A percentile compares a stretch with the other conserved stretches of the same genome.
phyloP scores from a whole-genome alignment of 1,140 invertebrate genomes.

The Leptestheria dahalacensis region DNA sequence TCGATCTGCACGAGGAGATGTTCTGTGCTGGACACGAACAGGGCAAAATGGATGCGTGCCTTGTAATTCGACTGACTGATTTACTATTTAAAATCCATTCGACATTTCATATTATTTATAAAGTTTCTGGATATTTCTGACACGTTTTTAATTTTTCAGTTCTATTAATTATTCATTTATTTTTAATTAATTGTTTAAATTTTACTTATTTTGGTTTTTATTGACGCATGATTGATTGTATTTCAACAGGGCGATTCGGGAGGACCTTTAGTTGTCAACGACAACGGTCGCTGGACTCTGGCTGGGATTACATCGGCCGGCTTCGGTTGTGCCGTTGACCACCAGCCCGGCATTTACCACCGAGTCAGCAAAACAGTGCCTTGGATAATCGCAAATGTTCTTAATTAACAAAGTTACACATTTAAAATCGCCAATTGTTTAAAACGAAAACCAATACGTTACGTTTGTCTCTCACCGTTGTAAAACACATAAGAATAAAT shows the following conservation, averaged over 20 bases:
- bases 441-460: too few relatives aligned
- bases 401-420: slow-evolving; percentile 13
- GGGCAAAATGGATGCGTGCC: slow-evolving; percentile 62
- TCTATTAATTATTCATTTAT: slow-evolving; percentile 3
- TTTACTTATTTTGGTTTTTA: slow-evolving; percentile 19
- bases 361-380: slow-evolving; percentile 49
- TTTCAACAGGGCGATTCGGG: slow-evolving; percentile 56
- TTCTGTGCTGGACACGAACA: slow-evolving; percentile 68
- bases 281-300: slow-evolving; percentile 50
- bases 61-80: too few relatives aligned
- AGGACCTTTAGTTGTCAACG: slow-evolving; percentile 53
- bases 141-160: neutral
- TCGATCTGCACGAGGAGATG: slow-evolving; percentile 59
- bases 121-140: too few relatives aligned
- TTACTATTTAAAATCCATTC: too few relatives aligned
- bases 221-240: neutral
- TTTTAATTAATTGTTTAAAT: neutral
- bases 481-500: too few relatives aligned
- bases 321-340: slow-evolving; percentile 68
- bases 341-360: slow-evolving; percentile 73
- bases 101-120: too few relatives aligned
- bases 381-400: slow-evolving; percentile 44
- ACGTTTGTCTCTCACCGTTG: too few relatives aligned
- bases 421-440: too few relatives aligned
- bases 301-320: slow-evolving; percentile 73